Evolutionary conservation across 2,113 vertebrate species (phyloP).

Genomic region (Cathartes aura): DNA sequence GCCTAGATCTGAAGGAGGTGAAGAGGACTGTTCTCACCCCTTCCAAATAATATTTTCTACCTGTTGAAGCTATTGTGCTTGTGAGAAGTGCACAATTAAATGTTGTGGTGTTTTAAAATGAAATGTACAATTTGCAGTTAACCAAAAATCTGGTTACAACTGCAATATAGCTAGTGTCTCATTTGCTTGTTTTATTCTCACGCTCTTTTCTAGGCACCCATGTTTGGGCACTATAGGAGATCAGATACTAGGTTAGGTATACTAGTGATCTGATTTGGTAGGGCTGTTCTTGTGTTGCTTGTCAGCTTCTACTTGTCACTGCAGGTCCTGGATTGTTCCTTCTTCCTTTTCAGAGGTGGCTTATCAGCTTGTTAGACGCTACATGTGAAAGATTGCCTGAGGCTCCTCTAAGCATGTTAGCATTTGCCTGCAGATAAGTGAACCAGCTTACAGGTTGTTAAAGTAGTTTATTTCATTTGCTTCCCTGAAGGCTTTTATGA

Average conservation of each 20-base stretch:
- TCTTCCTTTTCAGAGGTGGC: neutral
- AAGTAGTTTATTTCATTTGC: slow-evolving; percentile 30
- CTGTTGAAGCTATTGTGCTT: neutral
- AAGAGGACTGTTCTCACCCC: neutral
- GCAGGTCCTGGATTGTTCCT: neutral
- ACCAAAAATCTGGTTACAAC: neutral
- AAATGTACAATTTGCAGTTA: neutral
- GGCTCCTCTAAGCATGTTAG: neutral
- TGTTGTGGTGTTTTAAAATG: neutral
- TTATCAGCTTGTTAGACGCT: neutral
- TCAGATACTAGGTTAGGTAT: neutral
- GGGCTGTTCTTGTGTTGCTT: neutral
- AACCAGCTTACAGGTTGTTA: slow-evolving; percentile 20
- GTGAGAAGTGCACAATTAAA: neutral
- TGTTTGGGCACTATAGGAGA: neutral
- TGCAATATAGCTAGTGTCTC: rapidly evolving
- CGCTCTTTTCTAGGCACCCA: neutral
- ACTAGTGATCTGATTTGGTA: neutral
- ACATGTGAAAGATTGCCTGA: neutral
- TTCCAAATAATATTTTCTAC: neutral
- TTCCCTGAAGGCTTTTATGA: neutral
- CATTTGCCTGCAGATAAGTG: neutral
- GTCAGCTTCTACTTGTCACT: neutral
- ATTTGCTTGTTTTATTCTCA: neutral
- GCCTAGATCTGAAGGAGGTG: neutral